Percentiles rank a stretch among this genome's conserved stretches.
Conservation (phyloP, 2,113 vertebrate species). For the Pseudorhombus dupliciocellatus region DNA sequence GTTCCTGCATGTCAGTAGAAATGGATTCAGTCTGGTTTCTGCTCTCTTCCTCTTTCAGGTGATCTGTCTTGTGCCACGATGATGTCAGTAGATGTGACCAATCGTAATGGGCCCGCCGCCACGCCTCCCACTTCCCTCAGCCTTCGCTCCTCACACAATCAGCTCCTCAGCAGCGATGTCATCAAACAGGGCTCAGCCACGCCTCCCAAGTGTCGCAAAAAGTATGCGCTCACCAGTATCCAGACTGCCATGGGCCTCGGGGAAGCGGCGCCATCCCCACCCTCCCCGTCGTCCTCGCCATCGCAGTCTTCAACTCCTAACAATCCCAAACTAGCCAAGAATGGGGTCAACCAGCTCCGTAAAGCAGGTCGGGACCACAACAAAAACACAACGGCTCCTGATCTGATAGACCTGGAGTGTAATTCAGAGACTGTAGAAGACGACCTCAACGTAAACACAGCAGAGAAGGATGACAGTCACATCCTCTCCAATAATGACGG, state of each 20-base stretch:
- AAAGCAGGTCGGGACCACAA: conserved; percentile 95
- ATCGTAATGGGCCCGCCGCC: conserved; percentile 86
- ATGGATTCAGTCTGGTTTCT: neutral
- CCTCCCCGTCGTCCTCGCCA: conserved; percentile 60
- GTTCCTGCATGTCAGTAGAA: neutral
- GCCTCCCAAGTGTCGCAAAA: conserved; percentile 95
- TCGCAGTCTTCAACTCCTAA: conserved; percentile 68
- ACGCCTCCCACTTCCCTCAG: conserved; percentile 92
- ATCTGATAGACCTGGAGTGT: conserved; percentile 59
- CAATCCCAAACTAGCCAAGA: conserved; percentile 95
- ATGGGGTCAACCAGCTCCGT: conserved; percentile 95
- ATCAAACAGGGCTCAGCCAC: conserved; percentile 87
- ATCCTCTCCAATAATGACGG: conserved; percentile 66
- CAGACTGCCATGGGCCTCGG: conserved; percentile 95
- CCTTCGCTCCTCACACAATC: conserved; percentile 95
- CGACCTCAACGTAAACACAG: conserved; percentile 60
- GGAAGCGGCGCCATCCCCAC: conserved; percentile 74
- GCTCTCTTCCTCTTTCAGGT: conserved; percentile 63
- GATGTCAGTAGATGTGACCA: conserved; percentile 88
- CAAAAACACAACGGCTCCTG: conserved; percentile 84
- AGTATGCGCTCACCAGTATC: conserved; percentile 94
- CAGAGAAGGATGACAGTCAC: conserved; percentile 54
- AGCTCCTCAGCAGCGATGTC: conserved; percentile 89
- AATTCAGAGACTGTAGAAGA: conserved; percentile 75
- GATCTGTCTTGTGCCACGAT: conserved; percentile 82